A percentile compares a stretch with the other conserved stretches of the same genome.
phyloP scores from a whole-genome alignment of 1,140 invertebrate species.

The Platorchestia sp. region DNA sequence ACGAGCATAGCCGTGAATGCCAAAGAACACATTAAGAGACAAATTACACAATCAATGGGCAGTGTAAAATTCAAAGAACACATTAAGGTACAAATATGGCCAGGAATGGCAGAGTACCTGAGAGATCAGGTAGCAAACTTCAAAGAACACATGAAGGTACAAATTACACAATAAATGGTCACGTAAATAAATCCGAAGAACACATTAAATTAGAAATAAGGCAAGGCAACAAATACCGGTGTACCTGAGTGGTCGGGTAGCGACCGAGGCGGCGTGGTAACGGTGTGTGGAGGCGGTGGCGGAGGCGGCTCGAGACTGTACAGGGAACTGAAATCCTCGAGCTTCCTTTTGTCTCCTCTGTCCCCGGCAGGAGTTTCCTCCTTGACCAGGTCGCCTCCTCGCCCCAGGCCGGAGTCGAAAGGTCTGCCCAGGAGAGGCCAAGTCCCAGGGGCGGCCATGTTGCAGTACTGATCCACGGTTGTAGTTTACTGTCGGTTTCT shows the following conservation, averaged over 20 bases:
- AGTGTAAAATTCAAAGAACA: no score
- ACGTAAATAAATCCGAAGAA: no score
- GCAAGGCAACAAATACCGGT: no score
- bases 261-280: constrained; percentile 65
- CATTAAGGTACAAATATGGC: no score
- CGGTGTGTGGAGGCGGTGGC: constrained; percentile 57
- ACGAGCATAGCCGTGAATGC: no score
- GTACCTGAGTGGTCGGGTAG: constrained; percentile 66
- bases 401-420: constrained; percentile 27
- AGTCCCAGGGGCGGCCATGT: constrained; percentile 38
- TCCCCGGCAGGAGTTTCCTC: constrained; percentile 67
- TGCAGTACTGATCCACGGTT: constrained; percentile 48
- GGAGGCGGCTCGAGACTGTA: constrained; percentile 65
- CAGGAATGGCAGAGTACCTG: no score
- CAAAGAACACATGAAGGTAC: no score
- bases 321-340: constrained; percentile 65
- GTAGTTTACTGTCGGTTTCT: not conserved
- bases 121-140: no score
- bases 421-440: constrained; percentile 46
- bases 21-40: no score
- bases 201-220: no score
- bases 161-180: no score
- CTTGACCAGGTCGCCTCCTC: constrained; percentile 57
- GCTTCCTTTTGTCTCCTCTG: constrained; percentile 65
- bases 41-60: no score